These are phyloP conservation scores for Montifringilla adamsi DNA, from an alignment of 2,113 vertebrate species.

Conservation along the genomic window DNA sequence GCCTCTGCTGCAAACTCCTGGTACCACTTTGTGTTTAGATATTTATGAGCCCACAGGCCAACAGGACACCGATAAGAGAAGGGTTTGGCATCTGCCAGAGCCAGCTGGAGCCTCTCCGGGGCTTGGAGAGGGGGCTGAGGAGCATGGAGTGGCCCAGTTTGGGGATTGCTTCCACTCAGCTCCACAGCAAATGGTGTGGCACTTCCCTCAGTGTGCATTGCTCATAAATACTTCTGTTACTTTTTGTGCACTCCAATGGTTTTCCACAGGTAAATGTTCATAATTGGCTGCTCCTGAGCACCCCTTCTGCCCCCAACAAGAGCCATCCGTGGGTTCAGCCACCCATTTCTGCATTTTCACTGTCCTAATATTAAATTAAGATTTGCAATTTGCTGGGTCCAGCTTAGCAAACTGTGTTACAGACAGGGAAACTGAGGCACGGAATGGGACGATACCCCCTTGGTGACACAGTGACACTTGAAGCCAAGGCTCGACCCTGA, in stretches of 20 bases:
- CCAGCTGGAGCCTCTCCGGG: neutral
- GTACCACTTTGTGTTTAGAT: rapidly evolving
- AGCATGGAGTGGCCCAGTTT: neutral
- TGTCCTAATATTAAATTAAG: neutral
- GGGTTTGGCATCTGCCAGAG: neutral
- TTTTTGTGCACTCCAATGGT: neutral
- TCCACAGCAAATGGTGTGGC: rapidly evolving
- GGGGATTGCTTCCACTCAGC: neutral
- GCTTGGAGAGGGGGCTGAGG: neutral
- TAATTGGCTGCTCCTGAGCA: neutral
- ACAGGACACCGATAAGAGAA: neutral
- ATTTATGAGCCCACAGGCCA: neutral
- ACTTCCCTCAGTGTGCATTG: neutral
- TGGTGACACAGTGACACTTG: neutral
- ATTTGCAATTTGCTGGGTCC: neutral
- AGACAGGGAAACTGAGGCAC: neutral
- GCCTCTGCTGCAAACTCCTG: neutral
- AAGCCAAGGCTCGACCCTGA: neutral
- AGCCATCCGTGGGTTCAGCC: rapidly evolving
- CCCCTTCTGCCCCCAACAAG: neutral
- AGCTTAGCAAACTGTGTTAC: neutral
- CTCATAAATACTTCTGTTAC: neutral
- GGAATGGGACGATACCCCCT: too few species aligned
- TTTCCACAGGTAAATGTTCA: neutral
- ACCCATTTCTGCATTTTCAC: neutral